These are phyloP conservation scores for Linurgus olivaceus DNA, from an alignment of 2,797 vertebrate genomes.

Conservation along the genomic window DNA sequence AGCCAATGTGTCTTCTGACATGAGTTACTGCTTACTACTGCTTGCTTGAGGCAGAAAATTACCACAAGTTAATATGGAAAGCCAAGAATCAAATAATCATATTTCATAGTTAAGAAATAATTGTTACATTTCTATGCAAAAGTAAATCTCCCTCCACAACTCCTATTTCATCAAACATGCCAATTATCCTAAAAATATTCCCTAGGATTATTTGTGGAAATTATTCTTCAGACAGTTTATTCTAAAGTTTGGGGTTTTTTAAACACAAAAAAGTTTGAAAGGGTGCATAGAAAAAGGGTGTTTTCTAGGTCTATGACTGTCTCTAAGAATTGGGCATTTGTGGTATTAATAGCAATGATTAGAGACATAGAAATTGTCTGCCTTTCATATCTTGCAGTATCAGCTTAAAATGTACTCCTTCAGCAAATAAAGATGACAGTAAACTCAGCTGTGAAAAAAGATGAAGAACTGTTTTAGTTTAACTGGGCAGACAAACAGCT, in stretches of 20 bases:
- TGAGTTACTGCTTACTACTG: not conserved
- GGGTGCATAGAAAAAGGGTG: not conserved
- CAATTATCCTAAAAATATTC: not conserved
- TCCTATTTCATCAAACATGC: not conserved
- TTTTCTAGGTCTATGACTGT: not conserved
- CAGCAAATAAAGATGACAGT: not conserved
- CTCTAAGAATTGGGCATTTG: not conserved
- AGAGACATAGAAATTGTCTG: not conserved
- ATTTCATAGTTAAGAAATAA: not conserved
- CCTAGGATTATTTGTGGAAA: not conserved
- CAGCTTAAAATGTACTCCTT: not conserved
- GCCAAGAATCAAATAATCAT: not conserved
- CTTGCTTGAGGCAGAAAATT: not conserved
- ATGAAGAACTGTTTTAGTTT: not conserved
- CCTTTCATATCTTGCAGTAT: not conserved
- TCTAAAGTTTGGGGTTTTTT: not conserved
- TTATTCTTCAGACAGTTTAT: not conserved
- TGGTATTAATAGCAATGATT: not conserved
- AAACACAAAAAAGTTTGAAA: not conserved
- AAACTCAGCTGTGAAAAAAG: not conserved
- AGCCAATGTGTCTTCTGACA: not conserved
- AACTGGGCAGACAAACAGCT: not conserved
- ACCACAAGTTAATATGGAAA: not conserved
- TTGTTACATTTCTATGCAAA: not conserved
- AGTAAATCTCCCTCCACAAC: not conserved